phyloP scores from a whole-genome alignment of 2,888 invertebrate genomes.

The Listrodromus nycthemerus region DNA sequence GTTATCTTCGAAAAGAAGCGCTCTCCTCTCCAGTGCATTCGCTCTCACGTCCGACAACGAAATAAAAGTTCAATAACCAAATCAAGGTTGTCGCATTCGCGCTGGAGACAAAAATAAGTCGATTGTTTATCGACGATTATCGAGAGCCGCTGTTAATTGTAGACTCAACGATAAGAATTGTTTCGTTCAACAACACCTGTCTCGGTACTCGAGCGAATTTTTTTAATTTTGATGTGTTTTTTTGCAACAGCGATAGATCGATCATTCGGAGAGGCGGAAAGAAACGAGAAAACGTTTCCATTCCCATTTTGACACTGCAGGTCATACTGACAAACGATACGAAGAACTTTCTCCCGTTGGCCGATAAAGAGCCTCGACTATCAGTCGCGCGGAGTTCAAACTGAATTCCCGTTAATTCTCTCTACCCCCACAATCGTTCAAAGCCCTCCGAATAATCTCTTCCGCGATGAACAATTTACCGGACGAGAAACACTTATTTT shows the following conservation, averaged over 20 bases:
- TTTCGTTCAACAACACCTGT: constrained; percentile 8
- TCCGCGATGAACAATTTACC: constrained; percentile 8
- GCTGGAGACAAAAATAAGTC: background rate
- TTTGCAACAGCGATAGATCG: background rate
- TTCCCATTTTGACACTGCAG: constrained; percentile 11
- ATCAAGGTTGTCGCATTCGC: constrained; percentile 71
- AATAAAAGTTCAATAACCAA: constrained; percentile 76
- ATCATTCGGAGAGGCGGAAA: background rate
- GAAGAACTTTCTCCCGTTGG: constrained; percentile 1
- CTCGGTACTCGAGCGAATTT: background rate
- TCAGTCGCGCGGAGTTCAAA: constrained; percentile 26
- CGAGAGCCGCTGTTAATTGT: background rate
- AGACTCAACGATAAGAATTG: background rate
- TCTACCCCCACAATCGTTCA: constrained; percentile 14
- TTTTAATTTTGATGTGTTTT: background rate
- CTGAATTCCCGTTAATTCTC: constrained; percentile 27
- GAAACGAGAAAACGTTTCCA: background rate
- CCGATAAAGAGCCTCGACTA: constrained; percentile 15
- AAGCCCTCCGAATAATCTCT: constrained; percentile 33
- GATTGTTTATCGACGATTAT: background rate
- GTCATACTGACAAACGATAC: constrained; percentile 16
- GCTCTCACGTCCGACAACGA: constrained; percentile 3
- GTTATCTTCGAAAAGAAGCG: constrained; percentile 60
- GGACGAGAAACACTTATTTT: background rate
- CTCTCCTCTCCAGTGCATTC: background rate